Conservation (phyloP, 1,140 invertebrate genomes). For the Drosophila suzukii region DNA sequence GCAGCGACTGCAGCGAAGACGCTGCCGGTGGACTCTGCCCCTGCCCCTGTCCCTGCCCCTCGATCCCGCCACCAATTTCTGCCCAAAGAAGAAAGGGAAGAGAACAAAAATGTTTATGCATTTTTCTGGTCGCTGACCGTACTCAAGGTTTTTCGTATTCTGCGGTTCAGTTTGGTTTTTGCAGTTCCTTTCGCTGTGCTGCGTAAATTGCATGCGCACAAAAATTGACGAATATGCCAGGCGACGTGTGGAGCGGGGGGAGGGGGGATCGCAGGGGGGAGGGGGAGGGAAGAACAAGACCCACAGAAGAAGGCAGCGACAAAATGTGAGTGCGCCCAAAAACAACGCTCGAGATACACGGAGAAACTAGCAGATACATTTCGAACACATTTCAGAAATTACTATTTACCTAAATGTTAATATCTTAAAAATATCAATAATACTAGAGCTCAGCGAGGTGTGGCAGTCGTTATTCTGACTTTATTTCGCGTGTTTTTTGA, state of each 20-base stretch:
- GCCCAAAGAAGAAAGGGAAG: conserved; percentile 44
- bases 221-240: conserved; percentile 81
- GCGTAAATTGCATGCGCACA: conserved; percentile 82
- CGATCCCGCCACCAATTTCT: neutral
- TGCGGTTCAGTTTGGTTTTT: conserved; percentile 49
- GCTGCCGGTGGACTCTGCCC: conserved; percentile 24
- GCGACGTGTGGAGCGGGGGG: conserved; percentile 46
- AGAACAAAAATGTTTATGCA: conserved; percentile 82
- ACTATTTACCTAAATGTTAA: neutral
- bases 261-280: conserved; percentile 10
- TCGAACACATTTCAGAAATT: neutral
- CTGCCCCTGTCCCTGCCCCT: conserved; percentile 9
- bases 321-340: conserved; percentile 63
- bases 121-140: conserved; percentile 82
- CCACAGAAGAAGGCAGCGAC: conserved; percentile 41
- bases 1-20: conserved; percentile 17
- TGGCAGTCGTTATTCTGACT: no score
- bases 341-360: conserved; percentile 6
- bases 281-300: conserved; percentile 18
- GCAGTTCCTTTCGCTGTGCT: conserved; percentile 59
- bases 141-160: conserved; percentile 83
- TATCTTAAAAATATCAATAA: neutral
- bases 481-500: no score
- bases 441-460: no score
- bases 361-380: neutral